These are phyloP conservation scores for Erebia aethiops DNA, from an alignment of 2,888 invertebrate genomes.

Conservation along the genomic window DNA sequence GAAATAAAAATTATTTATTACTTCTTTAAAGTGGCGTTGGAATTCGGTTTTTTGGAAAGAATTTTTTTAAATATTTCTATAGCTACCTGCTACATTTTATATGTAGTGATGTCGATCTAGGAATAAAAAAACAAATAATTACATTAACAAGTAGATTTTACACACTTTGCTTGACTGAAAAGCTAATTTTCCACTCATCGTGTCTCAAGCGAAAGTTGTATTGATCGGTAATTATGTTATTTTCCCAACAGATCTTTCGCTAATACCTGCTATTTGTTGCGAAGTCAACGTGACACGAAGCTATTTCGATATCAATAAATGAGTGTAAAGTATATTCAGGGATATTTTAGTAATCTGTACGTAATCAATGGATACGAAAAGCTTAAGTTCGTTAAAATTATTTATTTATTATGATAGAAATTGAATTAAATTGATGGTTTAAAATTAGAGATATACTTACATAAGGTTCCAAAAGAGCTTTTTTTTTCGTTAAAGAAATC, in stretches of 20 bases:
- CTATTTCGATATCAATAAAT: not conserved
- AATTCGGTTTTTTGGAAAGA: too few relatives aligned
- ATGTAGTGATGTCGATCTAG: too few relatives aligned
- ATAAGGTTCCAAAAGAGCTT: too few relatives aligned
- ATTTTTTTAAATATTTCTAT: too few relatives aligned
- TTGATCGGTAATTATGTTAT: conserved; percentile 19
- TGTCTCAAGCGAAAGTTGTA: conserved; percentile 22
- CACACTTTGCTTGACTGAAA: not conserved
- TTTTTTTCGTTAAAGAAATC: too few relatives aligned
- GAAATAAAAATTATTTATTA: too few relatives aligned
- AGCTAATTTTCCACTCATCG: conserved; percentile 14
- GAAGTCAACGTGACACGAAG: not conserved
- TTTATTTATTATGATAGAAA: too few relatives aligned
- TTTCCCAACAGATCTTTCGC: conserved; percentile 14
- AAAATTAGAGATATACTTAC: too few relatives aligned
- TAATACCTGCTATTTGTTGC: conserved; percentile 2
- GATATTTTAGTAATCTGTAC: not conserved
- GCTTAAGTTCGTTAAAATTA: too few relatives aligned
- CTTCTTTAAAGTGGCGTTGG: too few relatives aligned
- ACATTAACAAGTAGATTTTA: conserved; percentile 6
- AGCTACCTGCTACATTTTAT: too few relatives aligned
- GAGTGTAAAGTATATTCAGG: not conserved
- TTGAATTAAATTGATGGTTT: too few relatives aligned
- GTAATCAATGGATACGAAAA: not conserved
- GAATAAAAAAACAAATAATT: conserved; percentile 3